Evolutionary conservation across 2,797 vertebrate genomes (phyloP).

Genomic region (Arctocebus calabarensis): DNA sequence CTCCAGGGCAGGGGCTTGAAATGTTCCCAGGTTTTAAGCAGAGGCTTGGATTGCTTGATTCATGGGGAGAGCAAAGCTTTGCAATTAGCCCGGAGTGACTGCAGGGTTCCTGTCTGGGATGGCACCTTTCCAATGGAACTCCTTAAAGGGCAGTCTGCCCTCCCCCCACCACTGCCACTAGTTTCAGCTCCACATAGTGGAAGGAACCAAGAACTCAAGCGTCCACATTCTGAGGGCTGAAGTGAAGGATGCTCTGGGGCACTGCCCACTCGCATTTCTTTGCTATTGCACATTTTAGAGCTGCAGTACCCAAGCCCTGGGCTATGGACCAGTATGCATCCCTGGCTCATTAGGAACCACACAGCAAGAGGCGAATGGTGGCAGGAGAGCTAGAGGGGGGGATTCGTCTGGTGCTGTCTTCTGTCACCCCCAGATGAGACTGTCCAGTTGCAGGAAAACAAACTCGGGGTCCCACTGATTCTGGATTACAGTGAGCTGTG

Average conservation of each 20-base stretch:
- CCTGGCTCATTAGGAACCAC: too few species aligned
- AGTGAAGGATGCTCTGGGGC: background rate
- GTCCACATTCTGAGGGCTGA: too few species aligned
- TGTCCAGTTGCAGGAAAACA: too few species aligned
- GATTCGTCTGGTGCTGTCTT: too few species aligned
- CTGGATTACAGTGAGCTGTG: too few species aligned
- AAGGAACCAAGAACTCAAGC: too few species aligned
- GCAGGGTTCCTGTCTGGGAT: background rate
- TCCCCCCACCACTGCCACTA: accelerated
- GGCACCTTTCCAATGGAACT: accelerated
- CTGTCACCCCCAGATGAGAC: too few species aligned
- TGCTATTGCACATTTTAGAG: background rate
- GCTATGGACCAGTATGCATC: too few species aligned
- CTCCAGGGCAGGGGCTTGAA: background rate
- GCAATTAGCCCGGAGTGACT: background rate
- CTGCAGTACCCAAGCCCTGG: too few species aligned
- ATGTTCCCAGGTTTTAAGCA: background rate
- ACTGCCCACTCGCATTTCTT: background rate
- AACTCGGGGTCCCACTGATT: too few species aligned
- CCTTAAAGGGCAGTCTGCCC: background rate
- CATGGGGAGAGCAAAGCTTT: background rate
- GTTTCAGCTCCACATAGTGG: accelerated
- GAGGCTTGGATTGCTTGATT: background rate
- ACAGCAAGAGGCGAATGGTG: too few species aligned
- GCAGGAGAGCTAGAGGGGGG: too few species aligned